Evolutionary conservation across 2,888 invertebrate genomes (phyloP), one percentile per base, ranked within the genome.

Genomic region (Cacoxenus indagator): DNA sequence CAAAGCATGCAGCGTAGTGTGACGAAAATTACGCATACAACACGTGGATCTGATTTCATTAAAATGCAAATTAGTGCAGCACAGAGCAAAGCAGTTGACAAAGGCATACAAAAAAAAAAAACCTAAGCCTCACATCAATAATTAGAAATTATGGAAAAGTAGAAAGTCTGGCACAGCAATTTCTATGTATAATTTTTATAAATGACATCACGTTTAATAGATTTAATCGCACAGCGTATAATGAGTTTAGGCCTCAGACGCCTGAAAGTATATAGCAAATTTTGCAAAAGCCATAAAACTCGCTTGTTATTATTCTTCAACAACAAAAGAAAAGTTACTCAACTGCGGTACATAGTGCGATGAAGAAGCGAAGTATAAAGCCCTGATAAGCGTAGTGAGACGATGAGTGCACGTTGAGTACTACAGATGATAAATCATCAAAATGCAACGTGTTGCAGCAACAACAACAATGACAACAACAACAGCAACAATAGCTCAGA

Each of bases 361-460:
- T 26, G 31, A 17, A 57, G n/a, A 29, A 14, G 27, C 31, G 17
- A 46, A 62, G 46, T 43, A n/a, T 70, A 46, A 61, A 67, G 75
- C 73, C 67, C 73, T 75, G 71, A 71, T 71, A 71, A 71, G 67
- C 71, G 61, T 45, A 71, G 69, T 70, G 75, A 78, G 74, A 37
- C 14, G 37, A 11, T 37, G 37, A 37, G 14, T 37, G 37, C 37
- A 14, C 37, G 37, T 37, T 37, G 37, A 37, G 37, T 37, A 37
- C 9, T 72, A 37, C n/a, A n/a, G 76, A 77, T 77, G 79, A 78
- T 78, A 78, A 78, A 78, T 78, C 78, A 78, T 78, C 74, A 70
- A 59, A 74, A 48, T 37, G 72, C 79, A 78, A 78, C 81, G 78
- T 78, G 78, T 78, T 78, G 81, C 78, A 65, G 31, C 37, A 31